Conservation (phyloP, 2,113 vertebrate genomes). For the Nothoprocta pentlandii region DNA sequence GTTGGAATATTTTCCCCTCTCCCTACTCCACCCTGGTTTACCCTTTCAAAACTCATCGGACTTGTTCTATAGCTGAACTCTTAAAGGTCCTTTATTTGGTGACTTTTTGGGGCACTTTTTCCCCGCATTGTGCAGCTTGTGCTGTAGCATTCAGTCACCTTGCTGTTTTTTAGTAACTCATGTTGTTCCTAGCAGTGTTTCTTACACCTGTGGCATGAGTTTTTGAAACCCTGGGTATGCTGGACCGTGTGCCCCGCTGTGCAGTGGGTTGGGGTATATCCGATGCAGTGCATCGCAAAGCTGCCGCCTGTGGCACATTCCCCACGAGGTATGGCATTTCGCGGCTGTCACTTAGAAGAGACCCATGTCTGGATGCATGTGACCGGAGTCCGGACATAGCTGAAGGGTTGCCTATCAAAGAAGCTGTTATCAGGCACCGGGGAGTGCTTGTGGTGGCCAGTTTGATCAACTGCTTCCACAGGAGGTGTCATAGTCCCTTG, state of each 20-base stretch:
- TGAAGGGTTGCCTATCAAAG: not conserved
- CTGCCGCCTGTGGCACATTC: not conserved
- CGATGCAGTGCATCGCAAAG: not conserved
- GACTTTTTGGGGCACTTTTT: not conserved
- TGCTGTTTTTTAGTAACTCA: not conserved
- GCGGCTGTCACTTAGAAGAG: not conserved
- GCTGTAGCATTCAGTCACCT: not conserved
- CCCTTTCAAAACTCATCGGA: slow-evolving; percentile 34
- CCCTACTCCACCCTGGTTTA: slow-evolving; percentile 30
- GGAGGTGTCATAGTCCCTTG: not conserved
- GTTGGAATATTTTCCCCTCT: slow-evolving; percentile 39
- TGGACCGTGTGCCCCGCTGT: not conserved
- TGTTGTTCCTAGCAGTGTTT: not conserved
- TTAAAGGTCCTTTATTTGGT: not conserved
- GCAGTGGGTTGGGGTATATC: not conserved
- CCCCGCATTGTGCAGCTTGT: not conserved
- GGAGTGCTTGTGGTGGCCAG: not conserved
- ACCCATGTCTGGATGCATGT: not conserved
- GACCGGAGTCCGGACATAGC: not conserved
- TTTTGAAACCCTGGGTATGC: not conserved
- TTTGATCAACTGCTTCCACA: not conserved
- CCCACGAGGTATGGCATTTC: not conserved
- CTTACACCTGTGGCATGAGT: not conserved
- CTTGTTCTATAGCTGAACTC: slow-evolving; percentile 35
- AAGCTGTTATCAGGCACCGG: not conserved